These are phyloP conservation scores for Melopsittacus undulatus DNA, from an alignment of 2,797 vertebrate genomes.

Conservation along the genomic window DNA sequence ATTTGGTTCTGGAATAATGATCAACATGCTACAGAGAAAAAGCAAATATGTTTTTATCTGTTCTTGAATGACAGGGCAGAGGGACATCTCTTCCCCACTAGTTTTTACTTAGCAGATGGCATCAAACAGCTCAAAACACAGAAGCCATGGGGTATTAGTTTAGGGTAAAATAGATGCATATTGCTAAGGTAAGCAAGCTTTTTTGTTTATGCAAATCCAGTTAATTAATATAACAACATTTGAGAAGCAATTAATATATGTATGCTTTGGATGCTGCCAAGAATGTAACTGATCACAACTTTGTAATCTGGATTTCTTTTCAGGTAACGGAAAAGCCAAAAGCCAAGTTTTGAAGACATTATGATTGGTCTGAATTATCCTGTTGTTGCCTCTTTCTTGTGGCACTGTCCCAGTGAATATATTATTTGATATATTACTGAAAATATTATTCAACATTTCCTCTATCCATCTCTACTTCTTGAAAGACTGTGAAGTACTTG, in stretches of 20 bases:
- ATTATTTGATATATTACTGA: not conserved
- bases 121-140: not conserved
- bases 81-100: not conserved
- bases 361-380: not conserved
- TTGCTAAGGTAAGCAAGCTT: not conserved
- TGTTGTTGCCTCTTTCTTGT: not conserved
- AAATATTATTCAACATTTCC: not conserved
- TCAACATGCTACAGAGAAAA: constrained; percentile 84
- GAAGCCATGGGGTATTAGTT: not conserved
- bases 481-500: not conserved
- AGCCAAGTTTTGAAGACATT: not conserved
- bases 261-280: constrained; percentile 51
- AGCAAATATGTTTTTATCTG: constrained; percentile 1
- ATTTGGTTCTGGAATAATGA: constrained; percentile 95
- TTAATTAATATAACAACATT: constrained; percentile 42
- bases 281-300: constrained; percentile 41
- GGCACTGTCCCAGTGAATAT: not conserved
- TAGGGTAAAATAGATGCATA: not conserved
- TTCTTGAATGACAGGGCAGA: not conserved
- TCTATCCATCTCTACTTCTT: not conserved
- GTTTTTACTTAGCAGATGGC: not conserved
- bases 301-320: constrained; percentile 44
- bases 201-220: constrained; percentile 27
- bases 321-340: constrained; percentile 26
- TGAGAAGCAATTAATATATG: constrained; percentile 58